A percentile compares a stretch with the other conserved stretches of the same genome.
phyloP scores from a whole-genome alignment of 2,888 invertebrate genomes.

The Rhaphigaster nebulosa region DNA sequence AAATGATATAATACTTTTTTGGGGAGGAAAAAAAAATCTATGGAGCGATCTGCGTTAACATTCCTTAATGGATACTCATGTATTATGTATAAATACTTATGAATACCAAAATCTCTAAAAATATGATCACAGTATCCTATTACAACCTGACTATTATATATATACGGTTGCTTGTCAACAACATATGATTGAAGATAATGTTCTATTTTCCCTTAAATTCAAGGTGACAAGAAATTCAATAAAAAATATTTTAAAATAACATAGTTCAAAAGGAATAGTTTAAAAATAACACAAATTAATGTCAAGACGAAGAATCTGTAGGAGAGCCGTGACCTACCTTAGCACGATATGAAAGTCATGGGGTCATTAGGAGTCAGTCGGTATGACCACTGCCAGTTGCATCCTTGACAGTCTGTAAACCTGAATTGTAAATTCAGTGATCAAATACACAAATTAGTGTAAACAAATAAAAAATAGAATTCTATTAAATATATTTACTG shows the following conservation, averaged over 20 bases:
- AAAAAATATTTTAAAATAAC: neutral
- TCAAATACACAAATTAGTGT: neutral
- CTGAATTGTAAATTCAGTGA: neutral
- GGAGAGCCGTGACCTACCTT: neutral
- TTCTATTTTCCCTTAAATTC: neutral
- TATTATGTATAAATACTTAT: neutral
- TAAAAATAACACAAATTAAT: neutral
- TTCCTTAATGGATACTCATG: neutral
- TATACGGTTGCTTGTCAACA: neutral
- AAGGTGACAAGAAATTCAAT: neutral
- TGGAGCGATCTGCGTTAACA: neutral
- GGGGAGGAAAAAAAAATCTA: too few species aligned
- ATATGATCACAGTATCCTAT: neutral
- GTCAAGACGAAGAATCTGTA: neutral
- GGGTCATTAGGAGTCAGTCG: conserved; percentile 19
- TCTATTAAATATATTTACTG: neutral
- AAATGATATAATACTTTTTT: too few species aligned
- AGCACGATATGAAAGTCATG: conserved; percentile 10
- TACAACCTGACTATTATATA: neutral
- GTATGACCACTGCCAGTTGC: neutral
- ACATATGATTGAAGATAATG: neutral
- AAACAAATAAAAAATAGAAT: neutral
- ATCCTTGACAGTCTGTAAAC: conserved; percentile 1
- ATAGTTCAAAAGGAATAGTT: neutral
- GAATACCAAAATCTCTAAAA: neutral